Conservation (phyloP, 1,140 invertebrate genomes). For the Riptortus pedestris region DNA sequence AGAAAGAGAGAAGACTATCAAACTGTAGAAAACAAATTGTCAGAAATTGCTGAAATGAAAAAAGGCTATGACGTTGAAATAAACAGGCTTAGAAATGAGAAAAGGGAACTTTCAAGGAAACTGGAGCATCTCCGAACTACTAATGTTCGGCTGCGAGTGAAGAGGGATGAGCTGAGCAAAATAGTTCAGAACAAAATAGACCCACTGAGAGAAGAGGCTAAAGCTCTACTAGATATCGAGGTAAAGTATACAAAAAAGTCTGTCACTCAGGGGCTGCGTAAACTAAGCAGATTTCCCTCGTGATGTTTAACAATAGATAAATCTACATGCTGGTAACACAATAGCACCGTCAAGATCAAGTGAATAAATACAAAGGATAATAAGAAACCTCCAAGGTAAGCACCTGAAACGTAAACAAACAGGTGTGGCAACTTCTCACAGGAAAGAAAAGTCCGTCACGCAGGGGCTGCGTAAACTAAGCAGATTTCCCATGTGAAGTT, state of each 20-base stretch:
- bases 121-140: slow-evolving; percentile 9
- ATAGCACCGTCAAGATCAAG: too few relatives aligned
- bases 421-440: too few relatives aligned
- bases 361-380: too few relatives aligned
- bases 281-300: too few relatives aligned
- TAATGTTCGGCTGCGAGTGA: slow-evolving; percentile 9
- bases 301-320: too few relatives aligned
- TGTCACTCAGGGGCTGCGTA: background rate
- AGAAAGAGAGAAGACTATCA: slow-evolving; percentile 9
- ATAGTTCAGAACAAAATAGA: slow-evolving; percentile 10
- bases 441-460: too few relatives aligned
- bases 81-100: slow-evolving; percentile 23
- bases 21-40: background rate
- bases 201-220: slow-evolving; percentile 18
- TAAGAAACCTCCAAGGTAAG: too few relatives aligned
- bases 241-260: background rate
- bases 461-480: too few relatives aligned
- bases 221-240: slow-evolving; percentile 6
- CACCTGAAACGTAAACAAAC: too few relatives aligned
- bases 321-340: too few relatives aligned
- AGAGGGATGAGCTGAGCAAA: slow-evolving; percentile 20
- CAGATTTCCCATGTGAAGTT: too few relatives aligned
- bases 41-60: slow-evolving; percentile 1
- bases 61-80: slow-evolving; percentile 18
- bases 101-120: slow-evolving; percentile 18